Conservation (phyloP, 2,113 vertebrate species). For the Isichthys henryi region DNA sequence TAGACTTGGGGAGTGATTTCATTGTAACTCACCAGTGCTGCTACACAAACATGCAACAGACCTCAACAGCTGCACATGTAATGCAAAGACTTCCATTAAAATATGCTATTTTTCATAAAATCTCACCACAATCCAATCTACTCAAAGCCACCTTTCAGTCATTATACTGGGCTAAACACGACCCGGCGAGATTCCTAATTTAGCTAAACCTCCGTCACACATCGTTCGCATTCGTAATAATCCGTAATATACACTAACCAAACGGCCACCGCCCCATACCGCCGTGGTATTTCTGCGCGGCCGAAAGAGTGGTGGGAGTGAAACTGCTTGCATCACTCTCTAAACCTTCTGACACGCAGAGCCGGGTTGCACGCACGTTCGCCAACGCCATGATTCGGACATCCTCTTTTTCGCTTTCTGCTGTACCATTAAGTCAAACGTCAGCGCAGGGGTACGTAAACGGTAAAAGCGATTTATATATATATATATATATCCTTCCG, state of each 20-base stretch:
- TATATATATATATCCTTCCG: not conserved
- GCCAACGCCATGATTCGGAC: not conserved
- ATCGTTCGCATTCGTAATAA: not conserved
- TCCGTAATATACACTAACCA: not conserved
- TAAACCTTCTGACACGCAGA: not conserved
- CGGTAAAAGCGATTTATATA: not conserved
- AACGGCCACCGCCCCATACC: not conserved
- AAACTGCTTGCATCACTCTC: not conserved
- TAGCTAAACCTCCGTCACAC: not conserved
- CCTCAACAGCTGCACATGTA: not conserved
- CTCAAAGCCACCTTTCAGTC: not conserved
- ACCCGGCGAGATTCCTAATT: not conserved
- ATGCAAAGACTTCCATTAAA: not conserved
- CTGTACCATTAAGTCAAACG: not conserved
- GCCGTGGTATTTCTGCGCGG: not conserved
- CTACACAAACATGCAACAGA: not conserved
- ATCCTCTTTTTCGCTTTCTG: not conserved
- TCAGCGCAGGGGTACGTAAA: not conserved
- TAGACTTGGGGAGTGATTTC: not conserved
- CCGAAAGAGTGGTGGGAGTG: not conserved
- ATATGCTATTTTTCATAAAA: not conserved
- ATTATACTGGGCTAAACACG: not conserved
- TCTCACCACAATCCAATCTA: not conserved
- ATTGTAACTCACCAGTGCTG: not conserved
- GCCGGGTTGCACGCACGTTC: not conserved